These are phyloP conservation scores for Tinea pellionella DNA, from an alignment of 2,888 invertebrate species.

Conservation along the genomic window DNA sequence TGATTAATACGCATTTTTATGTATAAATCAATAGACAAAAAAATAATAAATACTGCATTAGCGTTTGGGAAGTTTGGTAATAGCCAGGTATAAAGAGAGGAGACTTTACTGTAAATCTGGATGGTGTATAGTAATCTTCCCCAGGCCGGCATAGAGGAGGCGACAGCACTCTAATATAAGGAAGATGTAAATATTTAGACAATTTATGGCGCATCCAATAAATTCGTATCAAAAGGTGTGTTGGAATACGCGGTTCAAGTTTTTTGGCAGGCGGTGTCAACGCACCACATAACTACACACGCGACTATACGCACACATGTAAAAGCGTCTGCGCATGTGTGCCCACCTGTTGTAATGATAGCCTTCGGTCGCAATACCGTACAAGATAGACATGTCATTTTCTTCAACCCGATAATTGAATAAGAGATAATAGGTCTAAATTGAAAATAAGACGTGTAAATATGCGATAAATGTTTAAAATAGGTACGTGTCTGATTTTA, in stretches of 20 bases:
- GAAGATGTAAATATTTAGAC: too few relatives aligned
- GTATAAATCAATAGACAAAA: too few relatives aligned
- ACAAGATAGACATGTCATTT: slow-evolving; percentile 53
- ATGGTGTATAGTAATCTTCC: too few relatives aligned
- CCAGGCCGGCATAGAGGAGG: too few relatives aligned
- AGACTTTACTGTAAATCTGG: too few relatives aligned
- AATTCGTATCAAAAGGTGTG: not conserved
- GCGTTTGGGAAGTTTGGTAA: too few relatives aligned
- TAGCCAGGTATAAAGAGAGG: too few relatives aligned
- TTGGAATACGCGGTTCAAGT: slow-evolving; percentile 20
- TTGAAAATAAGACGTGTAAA: slow-evolving; percentile 12
- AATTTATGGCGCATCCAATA: not conserved
- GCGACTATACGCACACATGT: not conserved
- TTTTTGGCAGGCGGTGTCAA: slow-evolving; percentile 32
- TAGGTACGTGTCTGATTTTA: not conserved
- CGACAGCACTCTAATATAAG: too few relatives aligned
- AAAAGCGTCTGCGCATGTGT: not conserved
- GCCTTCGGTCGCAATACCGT: not conserved
- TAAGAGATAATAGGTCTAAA: slow-evolving; percentile 28
- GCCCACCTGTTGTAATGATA: slow-evolving; percentile 7
- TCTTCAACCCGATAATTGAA: slow-evolving; percentile 56
- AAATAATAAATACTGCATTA: too few relatives aligned
- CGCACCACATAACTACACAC: slow-evolving; percentile 5
- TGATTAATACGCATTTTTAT: too few relatives aligned
- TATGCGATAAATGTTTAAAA: not conserved